phyloP scores from a whole-genome alignment of 2,888 invertebrate genomes.

The Dryobota labecula region DNA sequence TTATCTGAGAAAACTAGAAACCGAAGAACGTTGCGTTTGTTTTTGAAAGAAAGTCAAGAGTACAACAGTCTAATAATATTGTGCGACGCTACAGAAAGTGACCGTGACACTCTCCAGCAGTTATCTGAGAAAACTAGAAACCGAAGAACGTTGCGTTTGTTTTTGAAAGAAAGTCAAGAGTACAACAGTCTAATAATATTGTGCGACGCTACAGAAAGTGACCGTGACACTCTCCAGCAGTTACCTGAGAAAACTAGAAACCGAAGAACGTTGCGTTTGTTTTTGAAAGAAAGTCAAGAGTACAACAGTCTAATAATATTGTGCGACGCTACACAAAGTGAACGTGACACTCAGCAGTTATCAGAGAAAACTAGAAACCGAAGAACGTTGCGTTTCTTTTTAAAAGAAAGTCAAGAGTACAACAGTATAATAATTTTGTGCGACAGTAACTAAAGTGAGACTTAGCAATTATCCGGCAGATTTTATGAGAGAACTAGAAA shows the following conservation, averaged over 20 bases:
- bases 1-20: not conserved
- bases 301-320: not conserved
- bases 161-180: conserved; percentile 38
- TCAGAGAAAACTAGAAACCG: not conserved
- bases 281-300: conserved; percentile 38
- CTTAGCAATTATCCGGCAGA: not conserved
- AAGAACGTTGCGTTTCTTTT: conserved; percentile 1
- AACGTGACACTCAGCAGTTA: not conserved
- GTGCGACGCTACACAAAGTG: not conserved
- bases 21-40: conserved; percentile 1
- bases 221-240: not conserved
- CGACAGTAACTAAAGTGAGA: not conserved
- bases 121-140: not conserved
- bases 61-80: not conserved
- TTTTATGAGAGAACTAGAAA: not conserved
- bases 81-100: not conserved
- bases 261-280: conserved; percentile 1
- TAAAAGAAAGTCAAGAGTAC: conserved; percentile 37
- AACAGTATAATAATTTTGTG: not conserved
- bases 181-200: not conserved
- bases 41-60: conserved; percentile 38
- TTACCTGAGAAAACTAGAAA: not conserved
- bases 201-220: not conserved
- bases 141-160: conserved; percentile 1
- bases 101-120: not conserved